Evolutionary conservation across 2,113 vertebrate genomes (phyloP), one percentile per base, ranked within the genome.

Genomic region (Malurus alboscapulatus): DNA sequence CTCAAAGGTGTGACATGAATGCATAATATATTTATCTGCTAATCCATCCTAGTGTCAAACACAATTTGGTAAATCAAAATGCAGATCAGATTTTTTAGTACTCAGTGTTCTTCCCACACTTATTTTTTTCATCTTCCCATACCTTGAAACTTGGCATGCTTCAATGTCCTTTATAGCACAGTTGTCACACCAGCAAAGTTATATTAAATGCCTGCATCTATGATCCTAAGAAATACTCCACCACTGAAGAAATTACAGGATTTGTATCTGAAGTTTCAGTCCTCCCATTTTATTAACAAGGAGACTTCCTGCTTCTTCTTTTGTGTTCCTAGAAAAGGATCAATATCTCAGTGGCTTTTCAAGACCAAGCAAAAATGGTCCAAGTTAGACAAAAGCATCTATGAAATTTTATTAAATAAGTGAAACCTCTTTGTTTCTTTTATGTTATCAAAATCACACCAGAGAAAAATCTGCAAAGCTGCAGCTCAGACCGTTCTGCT

Each of bases 61-160:
- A 36, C 6, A 27, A 6, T 54, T 58, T 87, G 4, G 1, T n/a
- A 44, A 50, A 17, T 40, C 19, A 63, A 26, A 74, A 69, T 17
- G 26, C 17, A 58, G 25, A n/a, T 68, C 48, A 67, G 11, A 6
- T 42, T 54, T 76, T n/a, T 83, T 42, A 54, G 7, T 59, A 61
- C 34, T 55, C 1, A 0, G 1, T 51, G 3, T 47, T 63, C 20
- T 88, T 61, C 62, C 14, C 9, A 42, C 53, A n/a, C 4, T 3
- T 53, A 17, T 17, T n/a, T 55, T 72, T 72, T 62, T 73, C n/a
- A 1, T 38, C 9, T 59, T 67, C 8, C 19, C 27, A 6, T 26
- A 32, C 30, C 12, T 68, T 65, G 3, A 48, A 50, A 54, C 6
- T 18, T 50, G 18, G 18, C 3, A 17, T 0, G 1, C 6, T 12